Percentiles rank a stretch among this genome's conserved stretches.
phyloP scores from a whole-genome alignment of 2,113 vertebrate genomes.

The Percopsis transmontana region DNA sequence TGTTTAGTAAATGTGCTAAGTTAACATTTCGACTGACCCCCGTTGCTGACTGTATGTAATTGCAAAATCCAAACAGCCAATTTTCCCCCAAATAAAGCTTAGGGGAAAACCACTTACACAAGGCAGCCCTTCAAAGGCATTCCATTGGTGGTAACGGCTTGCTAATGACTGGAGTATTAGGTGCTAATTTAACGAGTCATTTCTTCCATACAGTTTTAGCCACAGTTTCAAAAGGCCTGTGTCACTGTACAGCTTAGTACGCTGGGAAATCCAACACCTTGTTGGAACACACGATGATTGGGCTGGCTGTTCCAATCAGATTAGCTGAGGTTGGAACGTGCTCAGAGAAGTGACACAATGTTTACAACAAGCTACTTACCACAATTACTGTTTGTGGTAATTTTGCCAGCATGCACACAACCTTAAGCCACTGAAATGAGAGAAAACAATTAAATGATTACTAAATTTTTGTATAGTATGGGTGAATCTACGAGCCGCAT shows the following conservation, averaged over 20 bases:
- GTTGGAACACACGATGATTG: constrained; percentile 65
- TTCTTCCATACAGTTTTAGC: constrained; percentile 74
- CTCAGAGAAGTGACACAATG: constrained; percentile 61
- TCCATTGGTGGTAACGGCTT: constrained; percentile 63
- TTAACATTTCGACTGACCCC: background rate
- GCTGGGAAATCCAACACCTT: constrained; percentile 73
- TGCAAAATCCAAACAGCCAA: constrained; percentile 33
- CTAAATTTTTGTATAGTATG: background rate
- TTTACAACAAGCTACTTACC: constrained; percentile 71
- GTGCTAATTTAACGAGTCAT: constrained; percentile 75
- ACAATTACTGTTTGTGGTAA: constrained; percentile 24
- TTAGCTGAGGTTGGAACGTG: constrained; percentile 52
- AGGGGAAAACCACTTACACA: constrained; percentile 38
- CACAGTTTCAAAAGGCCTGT: constrained; percentile 70
- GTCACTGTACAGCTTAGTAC: constrained; percentile 72
- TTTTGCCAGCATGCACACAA: constrained; percentile 28
- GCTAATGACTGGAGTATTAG: constrained; percentile 72
- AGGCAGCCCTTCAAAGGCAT: constrained; percentile 72
- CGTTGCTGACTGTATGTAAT: constrained; percentile 18
- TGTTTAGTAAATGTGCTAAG: constrained; percentile 18
- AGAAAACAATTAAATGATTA: constrained; percentile 9
- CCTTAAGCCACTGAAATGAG: constrained; percentile 27
- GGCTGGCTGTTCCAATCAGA: constrained; percentile 70
- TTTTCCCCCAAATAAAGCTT: constrained; percentile 43
- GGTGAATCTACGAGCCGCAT: constrained; percentile 6